Percentiles rank a stretch among this genome's conserved stretches.
Evolutionary conservation across 2,888 invertebrate species (phyloP).

Genomic region (Xestia xanthographa): DNA sequence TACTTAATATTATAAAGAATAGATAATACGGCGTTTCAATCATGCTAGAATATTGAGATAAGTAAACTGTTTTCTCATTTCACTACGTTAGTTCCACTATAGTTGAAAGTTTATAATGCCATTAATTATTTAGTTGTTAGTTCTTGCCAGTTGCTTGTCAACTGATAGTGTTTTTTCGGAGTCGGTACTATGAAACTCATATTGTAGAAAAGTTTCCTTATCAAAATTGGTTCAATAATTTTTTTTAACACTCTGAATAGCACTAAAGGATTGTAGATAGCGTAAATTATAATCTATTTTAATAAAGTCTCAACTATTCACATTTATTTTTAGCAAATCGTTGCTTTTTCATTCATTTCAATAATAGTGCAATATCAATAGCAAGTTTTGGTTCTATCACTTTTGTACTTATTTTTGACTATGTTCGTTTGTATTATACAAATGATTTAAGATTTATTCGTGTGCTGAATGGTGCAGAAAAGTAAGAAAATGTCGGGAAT

Average conservation of each 20-base stretch:
- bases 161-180: constrained; percentile 66
- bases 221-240: constrained; percentile 30
- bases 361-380: constrained; percentile 59
- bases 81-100: constrained; percentile 54
- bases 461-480: constrained; percentile 35
- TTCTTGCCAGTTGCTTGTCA: constrained; percentile 75
- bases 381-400: constrained; percentile 53
- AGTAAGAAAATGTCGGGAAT: neutral
- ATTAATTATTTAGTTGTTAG: constrained; percentile 71
- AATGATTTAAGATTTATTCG: constrained; percentile 40
- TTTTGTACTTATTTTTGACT: constrained; percentile 66
- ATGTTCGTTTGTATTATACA: constrained; percentile 40
- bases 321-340: constrained; percentile 52
- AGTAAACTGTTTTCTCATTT: constrained; percentile 64
- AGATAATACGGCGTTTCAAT: constrained; percentile 42
- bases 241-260: constrained; percentile 44
- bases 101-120: constrained; percentile 69
- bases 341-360: constrained; percentile 49
- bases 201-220: constrained; percentile 25
- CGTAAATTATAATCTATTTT: constrained; percentile 57
- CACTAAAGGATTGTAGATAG: constrained; percentile 64
- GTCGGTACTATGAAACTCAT: constrained; percentile 33
- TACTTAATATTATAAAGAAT: constrained; percentile 50
- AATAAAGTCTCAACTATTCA: constrained; percentile 60
- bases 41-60: constrained; percentile 44